These are phyloP conservation scores for Plotosus lineatus DNA, from an alignment of 2,113 vertebrate genomes.

Conservation along the genomic window DNA sequence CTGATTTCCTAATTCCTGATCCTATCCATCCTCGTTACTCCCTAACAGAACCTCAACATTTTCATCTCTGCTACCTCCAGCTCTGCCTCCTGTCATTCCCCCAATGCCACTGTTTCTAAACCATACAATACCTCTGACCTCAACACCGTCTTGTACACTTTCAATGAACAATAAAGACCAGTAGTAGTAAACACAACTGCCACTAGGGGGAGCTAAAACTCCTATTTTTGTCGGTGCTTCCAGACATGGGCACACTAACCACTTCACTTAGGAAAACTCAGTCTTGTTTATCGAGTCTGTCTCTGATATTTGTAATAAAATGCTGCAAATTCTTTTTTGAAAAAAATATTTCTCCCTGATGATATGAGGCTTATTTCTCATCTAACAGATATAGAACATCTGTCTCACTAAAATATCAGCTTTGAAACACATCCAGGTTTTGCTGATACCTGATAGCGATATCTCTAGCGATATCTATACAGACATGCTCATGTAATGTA, in stretches of 20 bases:
- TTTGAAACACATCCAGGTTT: not conserved
- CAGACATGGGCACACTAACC: not conserved
- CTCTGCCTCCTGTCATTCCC: too few species aligned
- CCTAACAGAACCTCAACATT: too few species aligned
- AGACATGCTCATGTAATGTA: not conserved
- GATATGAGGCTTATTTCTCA: not conserved
- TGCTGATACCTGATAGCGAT: too few species aligned
- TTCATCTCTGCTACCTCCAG: too few species aligned
- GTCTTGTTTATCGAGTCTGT: not conserved
- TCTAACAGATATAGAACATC: not conserved
- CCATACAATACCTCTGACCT: too few species aligned
- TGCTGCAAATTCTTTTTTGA: too few species aligned
- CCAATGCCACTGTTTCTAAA: too few species aligned
- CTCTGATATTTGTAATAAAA: not conserved
- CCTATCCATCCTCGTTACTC: too few species aligned
- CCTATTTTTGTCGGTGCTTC: not conserved
- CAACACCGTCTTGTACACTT: too few species aligned
- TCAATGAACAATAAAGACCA: not conserved
- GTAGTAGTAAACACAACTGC: not conserved
- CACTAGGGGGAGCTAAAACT: conserved; percentile 21
- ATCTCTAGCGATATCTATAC: not conserved
- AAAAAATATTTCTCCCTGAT: not conserved
- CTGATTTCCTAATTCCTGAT: too few species aligned
- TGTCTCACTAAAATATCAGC: not conserved
- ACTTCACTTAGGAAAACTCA: not conserved